Conservation (phyloP, 2,797 vertebrate species). For the Myotis pilosus region DNA sequence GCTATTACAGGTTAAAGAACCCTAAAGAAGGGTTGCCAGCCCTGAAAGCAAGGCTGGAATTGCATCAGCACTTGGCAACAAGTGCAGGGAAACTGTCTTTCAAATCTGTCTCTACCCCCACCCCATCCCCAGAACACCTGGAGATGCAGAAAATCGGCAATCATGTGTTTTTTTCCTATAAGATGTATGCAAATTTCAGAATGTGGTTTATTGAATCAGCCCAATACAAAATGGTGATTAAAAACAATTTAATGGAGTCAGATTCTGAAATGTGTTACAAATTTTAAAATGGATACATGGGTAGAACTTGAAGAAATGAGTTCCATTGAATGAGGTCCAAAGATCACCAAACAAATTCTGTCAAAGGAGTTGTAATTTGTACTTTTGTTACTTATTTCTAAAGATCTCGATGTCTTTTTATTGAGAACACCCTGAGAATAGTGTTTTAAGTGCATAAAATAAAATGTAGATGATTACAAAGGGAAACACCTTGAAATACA, state of each 20-base stretch:
- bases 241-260: not conserved
- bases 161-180: not conserved
- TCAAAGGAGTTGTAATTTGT: not conserved
- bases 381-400: not conserved
- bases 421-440: not conserved
- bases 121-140: not conserved
- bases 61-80: not conserved
- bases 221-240: not conserved
- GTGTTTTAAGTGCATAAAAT: not conserved
- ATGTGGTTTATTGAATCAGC: not conserved
- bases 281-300: not conserved
- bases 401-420: not conserved
- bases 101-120: not conserved
- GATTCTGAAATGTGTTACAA: not conserved
- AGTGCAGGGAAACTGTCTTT: not conserved
- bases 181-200: not conserved
- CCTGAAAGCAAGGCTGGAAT: not conserved
- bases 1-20: not conserved
- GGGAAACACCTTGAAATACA: not conserved
- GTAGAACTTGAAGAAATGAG: not conserved
- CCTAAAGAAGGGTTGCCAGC: not conserved
- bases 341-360: not conserved
- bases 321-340: not conserved
- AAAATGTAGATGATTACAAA: not conserved
- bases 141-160: not conserved